Base-by-base conservation (phyloP, 2,797 vertebrate genomes). In the Antennarius maculatus region DNA sequence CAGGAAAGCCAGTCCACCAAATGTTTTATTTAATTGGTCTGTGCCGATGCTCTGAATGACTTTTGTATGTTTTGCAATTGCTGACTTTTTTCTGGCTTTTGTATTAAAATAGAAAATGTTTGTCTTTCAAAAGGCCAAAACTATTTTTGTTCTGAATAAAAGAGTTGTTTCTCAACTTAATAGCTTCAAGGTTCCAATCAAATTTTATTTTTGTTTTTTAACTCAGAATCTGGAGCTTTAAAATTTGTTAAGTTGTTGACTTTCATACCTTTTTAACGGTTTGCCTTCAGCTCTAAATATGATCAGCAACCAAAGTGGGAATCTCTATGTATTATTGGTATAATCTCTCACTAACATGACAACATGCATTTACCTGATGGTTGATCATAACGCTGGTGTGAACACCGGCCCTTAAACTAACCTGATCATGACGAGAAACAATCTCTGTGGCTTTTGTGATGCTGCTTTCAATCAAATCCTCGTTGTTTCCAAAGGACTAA, bases 111-210 rank as follows among this genome's bases (percentile, higher is more conserved):
- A 73, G 28, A 71, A 64, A 82, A 66, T 66, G 57, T 23, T 23
- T 14, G 50, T 78, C 83, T 74, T 48, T 86, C 41, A 62, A 62
- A 74, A 75, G 54, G 61, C 67, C 58, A 69, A 80, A 87, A 69
- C 69, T 82, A 68, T 83, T 84, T 4, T 46, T 77, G 82, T 64
- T 81, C 67, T 73, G 28, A 88, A 85, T 89, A 84, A 89, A 85
- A 79, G 13, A 74, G 54, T 84, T 80, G 50, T 52, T 74, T 82
- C 66, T 81, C 75, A 72, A 67, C 42, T 41, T 34, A 52, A 52
- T 37, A 18, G 3, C 1, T 58, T 68, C 31, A 49, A 29, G 13
- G 11, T 66, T 39, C 13, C 4, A 8, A 52, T 43, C 47, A 23
- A 23, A 23, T 23, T 57, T 17, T 54, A 54, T 11, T 12, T 42